phyloP scores from a whole-genome alignment of 2,797 vertebrate genomes.

The Dallia pectoralis region DNA sequence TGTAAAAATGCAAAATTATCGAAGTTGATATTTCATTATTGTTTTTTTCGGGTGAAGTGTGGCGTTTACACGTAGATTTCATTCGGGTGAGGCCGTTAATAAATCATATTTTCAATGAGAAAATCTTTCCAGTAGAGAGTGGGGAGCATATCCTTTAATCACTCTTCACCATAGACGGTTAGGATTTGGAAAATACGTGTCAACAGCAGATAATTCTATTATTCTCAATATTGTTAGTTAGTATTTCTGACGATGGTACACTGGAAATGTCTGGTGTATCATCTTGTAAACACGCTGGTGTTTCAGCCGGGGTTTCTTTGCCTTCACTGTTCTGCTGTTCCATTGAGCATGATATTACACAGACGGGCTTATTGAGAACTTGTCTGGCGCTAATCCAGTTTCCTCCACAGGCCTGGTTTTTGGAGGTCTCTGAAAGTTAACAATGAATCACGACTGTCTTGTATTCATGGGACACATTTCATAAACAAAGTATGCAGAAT shows the following conservation, averaged over 20 bases:
- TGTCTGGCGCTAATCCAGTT: neutral
- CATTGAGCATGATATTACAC: neutral
- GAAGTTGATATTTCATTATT: neutral
- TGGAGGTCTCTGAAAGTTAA: neutral
- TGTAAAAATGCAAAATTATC: neutral
- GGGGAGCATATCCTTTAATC: neutral
- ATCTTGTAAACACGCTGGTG: neutral
- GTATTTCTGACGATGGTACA: neutral
- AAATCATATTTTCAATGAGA: neutral
- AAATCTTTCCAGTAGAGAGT: neutral
- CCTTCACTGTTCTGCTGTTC: neutral
- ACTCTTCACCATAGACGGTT: neutral
- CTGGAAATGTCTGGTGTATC: neutral
- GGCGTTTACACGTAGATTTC: neutral
- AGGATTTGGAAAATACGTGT: no score
- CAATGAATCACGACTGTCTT: neutral
- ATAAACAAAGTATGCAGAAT: neutral
- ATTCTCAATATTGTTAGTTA: neutral
- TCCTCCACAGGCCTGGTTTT: neutral
- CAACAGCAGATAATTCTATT: no score
- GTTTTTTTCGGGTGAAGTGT: neutral
- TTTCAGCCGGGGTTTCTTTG: neutral
- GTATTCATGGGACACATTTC: neutral
- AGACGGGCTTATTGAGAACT: constrained; percentile 2
- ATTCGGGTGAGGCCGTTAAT: neutral